Conservation (phyloP, 2,797 vertebrate genomes). For the Falco concolor region DNA sequence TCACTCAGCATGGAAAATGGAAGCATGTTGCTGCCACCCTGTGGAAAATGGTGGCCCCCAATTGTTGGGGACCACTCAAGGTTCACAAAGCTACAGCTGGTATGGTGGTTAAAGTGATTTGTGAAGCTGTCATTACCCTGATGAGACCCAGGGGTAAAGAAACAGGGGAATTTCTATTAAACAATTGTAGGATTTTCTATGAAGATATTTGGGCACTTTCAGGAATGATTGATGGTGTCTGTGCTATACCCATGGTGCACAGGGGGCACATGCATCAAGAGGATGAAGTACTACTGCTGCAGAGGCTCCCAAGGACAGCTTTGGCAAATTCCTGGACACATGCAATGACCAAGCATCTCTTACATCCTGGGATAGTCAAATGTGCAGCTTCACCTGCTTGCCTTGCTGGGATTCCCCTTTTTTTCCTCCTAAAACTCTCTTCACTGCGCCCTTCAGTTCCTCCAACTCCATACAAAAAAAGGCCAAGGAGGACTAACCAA, state of each 20-base stretch:
- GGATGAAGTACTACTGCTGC: not conserved
- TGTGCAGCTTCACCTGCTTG: not conserved
- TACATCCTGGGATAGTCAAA: not conserved
- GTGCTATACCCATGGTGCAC: not conserved
- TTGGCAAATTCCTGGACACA: not conserved
- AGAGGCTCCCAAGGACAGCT: not conserved
- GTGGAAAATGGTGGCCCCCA: slow-evolving; percentile 17
- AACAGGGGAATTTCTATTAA: not conserved
- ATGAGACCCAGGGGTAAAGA: not conserved
- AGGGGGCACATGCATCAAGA: not conserved
- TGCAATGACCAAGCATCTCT: not conserved
- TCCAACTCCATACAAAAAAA: not conserved
- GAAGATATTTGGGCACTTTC: not conserved
- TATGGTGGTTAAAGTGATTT: not conserved
- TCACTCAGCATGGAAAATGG: not conserved
- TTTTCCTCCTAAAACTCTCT: not conserved
- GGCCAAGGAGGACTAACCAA: not conserved
- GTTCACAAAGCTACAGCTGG: not conserved
- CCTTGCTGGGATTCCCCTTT: not conserved
- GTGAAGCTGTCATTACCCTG: not conserved
- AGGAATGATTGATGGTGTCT: not conserved
- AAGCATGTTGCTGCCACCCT: slow-evolving; percentile 49
- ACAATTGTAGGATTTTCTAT: not conserved
- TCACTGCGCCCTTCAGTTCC: not conserved
- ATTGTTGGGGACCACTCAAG: not conserved